phyloP scores from a whole-genome alignment of 2,797 vertebrate genomes.

The Xerus rutilus region DNA sequence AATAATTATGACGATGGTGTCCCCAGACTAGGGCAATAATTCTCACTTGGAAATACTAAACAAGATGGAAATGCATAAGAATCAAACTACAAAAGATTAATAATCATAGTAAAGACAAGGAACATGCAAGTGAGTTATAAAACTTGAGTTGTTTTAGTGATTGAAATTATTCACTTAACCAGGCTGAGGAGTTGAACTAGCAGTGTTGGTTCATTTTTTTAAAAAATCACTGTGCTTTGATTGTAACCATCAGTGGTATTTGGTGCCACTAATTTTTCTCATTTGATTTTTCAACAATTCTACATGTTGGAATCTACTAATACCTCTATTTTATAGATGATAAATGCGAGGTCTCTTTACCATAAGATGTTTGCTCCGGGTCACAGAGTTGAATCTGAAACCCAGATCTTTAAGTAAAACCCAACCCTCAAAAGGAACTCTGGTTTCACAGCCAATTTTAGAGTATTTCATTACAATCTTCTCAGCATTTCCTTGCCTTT shows the following conservation, averaged over 20 bases:
- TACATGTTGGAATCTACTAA: not conserved
- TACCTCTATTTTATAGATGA: not conserved
- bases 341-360: not conserved
- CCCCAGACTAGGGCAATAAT: not conserved
- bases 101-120: not conserved
- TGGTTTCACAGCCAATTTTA: not conserved
- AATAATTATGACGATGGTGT: not conserved
- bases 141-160: not conserved
- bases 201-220: not conserved
- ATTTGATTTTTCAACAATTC: not conserved
- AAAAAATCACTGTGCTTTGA: not conserved
- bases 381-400: not conserved
- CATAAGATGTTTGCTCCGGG: not conserved
- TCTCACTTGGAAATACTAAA: conserved; percentile 28
- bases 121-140: not conserved
- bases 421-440: not conserved
- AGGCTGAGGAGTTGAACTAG: not conserved
- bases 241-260: not conserved
- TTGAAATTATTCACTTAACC: not conserved
- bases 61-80: not conserved
- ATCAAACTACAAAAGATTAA: not conserved
- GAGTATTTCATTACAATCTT: too few species aligned
- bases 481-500: not conserved
- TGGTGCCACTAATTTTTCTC: not conserved
- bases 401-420: not conserved